Evolutionary conservation across 1,140 invertebrate genomes (phyloP), one percentile per base, ranked within the genome.

Genomic region (Microplitis demolitor): DNA sequence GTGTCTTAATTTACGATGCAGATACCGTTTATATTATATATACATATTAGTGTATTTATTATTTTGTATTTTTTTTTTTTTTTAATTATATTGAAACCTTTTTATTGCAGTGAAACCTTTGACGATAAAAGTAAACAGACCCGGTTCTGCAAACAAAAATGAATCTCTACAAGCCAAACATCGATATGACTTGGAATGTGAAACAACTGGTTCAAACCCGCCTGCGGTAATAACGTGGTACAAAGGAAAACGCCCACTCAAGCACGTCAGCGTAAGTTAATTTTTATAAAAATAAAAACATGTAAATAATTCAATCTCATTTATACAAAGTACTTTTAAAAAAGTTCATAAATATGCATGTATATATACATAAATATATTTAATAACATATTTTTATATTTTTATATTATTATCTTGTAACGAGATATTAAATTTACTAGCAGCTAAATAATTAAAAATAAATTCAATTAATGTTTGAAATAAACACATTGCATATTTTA

Each of bases 211-310:
- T 60, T 95, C 94, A 6, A 89, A 94, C 70, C 96, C 96, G 56
- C 91, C 94, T 2, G 94, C 95, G 31, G 90, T 93, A 78, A 93
- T 97, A 79, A 93, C 94, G 0, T 97, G 95, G 95, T 94, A 94
- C 87, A 95, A 95, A 82, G 93, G 92, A 60, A 93, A 93, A 83
- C 89, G 92, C 76, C 91, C 93, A 80, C 89, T 93, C 69, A 92
- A 92, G 83, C 90, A 92, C 80, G 92, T 92, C 67, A 93, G 91
- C 87, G 92, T 94, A 83, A 89, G 81, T 69, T 14, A 14, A 24
- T 16, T 50, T 24, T 14, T 13, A 13, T 76, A 69, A 54, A 61
- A 58, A 74, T 66, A 66, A 60, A 63, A 71, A 75, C 31, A 76
- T 72, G 62, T 66, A 74, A 76, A 69, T 24, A 60, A 51, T 13